phyloP scores from a whole-genome alignment of 92 coral and sea anemone genomes.

The Pocillopora grandis region DNA sequence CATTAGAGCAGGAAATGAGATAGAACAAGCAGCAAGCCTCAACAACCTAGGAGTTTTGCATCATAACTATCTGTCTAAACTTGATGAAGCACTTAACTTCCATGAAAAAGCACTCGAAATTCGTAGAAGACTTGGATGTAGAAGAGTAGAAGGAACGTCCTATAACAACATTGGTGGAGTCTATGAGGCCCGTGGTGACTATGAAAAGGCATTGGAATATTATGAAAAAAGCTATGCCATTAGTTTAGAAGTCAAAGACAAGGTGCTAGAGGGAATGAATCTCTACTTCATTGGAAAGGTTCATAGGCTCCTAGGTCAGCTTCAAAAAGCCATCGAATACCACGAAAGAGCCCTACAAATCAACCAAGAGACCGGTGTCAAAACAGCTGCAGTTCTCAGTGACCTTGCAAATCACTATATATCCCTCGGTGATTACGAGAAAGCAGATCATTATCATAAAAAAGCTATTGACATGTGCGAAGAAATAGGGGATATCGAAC shows the following conservation, averaged over 20 bases:
- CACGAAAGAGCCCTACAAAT: not conserved
- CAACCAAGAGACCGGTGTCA: not conserved
- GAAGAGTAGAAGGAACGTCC: constrained; percentile 13
- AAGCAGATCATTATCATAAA: not conserved
- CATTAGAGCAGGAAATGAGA: not conserved
- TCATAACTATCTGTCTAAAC: not conserved
- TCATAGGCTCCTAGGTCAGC: not conserved
- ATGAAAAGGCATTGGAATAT: constrained; percentile 6
- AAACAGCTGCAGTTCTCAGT: not conserved
- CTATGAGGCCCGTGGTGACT: constrained; percentile 10
- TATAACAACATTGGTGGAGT: constrained; percentile 25
- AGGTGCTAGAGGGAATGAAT: not conserved
- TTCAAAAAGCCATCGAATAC: not conserved
- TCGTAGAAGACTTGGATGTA: not conserved
- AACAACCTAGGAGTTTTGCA: not conserved
- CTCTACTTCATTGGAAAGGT: constrained; percentile 2
- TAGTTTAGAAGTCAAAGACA: constrained; percentile 1
- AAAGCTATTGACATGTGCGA: not conserved
- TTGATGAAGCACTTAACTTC: not conserved
- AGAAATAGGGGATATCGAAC: not conserved
- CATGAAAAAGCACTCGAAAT: constrained; percentile 12
- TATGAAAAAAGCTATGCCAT: not conserved
- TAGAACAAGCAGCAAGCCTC: not conserved
- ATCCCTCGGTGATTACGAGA: constrained; percentile 3
- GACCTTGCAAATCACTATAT: not conserved